phyloP scores from a whole-genome alignment of 1,140 invertebrate species.

The Drosophila asahinai region DNA sequence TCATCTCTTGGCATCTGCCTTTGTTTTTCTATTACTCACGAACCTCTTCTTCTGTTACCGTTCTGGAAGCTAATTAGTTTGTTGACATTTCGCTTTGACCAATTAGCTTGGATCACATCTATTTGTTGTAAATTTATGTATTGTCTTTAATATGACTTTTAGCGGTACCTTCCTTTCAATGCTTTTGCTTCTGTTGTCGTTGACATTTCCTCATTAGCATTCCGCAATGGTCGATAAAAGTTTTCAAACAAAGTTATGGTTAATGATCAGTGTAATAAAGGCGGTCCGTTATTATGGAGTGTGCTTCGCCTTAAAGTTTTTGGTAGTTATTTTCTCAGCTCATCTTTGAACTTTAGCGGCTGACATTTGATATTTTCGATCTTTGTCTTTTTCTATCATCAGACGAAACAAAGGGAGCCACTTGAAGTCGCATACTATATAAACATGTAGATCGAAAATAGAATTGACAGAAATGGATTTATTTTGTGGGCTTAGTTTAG shows the following conservation, averaged over 20 bases:
- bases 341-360: conserved; percentile 59
- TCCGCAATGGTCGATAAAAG: conserved; percentile 5
- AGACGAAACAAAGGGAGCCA: conserved; percentile 17
- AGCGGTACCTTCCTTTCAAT: conserved; percentile 3
- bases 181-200: conserved; percentile 7
- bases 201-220: conserved; percentile 42
- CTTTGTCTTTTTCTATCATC: not conserved
- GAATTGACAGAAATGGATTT: not conserved
- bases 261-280: conserved; percentile 40
- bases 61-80: conserved; percentile 61
- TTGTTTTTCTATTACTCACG: not conserved
- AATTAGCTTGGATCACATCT: conserved; percentile 39
- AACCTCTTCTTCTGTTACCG: conserved; percentile 4
- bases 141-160: conserved; percentile 46
- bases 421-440: not conserved
- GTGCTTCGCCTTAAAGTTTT: conserved; percentile 12
- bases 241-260: conserved; percentile 5
- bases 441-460: conserved; percentile 25
- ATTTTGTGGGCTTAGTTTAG: not conserved
- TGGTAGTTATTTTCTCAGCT: not conserved
- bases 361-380: conserved; percentile 54
- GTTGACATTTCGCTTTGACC: conserved; percentile 52
- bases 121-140: conserved; percentile 53
- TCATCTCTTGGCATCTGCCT: conserved; percentile 3
- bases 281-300: conserved; percentile 43